Evolutionary conservation across 1,140 invertebrate genomes (phyloP), one percentile per base, ranked within the genome.

Genomic region (Tribolium castaneum): DNA sequence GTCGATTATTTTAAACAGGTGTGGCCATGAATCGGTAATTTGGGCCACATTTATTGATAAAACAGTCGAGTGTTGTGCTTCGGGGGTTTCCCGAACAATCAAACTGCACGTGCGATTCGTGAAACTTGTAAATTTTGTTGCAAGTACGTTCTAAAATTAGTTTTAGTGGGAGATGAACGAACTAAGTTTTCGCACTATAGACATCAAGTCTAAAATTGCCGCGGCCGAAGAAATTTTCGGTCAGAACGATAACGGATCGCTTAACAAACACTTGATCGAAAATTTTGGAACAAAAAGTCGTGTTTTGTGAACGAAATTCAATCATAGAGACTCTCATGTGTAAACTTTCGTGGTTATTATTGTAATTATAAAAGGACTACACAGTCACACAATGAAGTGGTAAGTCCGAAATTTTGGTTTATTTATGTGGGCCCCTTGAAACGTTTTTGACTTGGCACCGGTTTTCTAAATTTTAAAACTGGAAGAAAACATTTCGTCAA

Each of bases 111-210:
- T 22, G 45, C 59, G 59, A 45, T 66, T 66, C 30, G 10, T 7
- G 9, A 30, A 66, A 66, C 25, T 66, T 34, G 59, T 66, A 35
- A 66, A 66, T 66, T 66, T 66, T 66, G 59, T 66, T 66, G 59
- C 34, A 19, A 73, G 49, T 73, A 73, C 30, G 19, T 14, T 73
- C 50, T 73, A 73, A 73, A 73, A 73, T 54, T 73, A 73, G 49
- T 25, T 52, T 73, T 73, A 73, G 71, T 73, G 71, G 71, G 71
- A 73, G 71, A 73, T 73, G 71, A 73, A 73, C 71, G 71, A 73
- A 73, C 71, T 73, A 73, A 52, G 16, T 73, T 73, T 73, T 73
- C 71, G 52, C 30, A 66, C 59, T 34, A 45, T 9, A 66, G 59
- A 66, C 59, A 66, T 30, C 5, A 30, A 35, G 59, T 66, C 59